Evolutionary conservation across 2,888 invertebrate genomes (phyloP).

Genomic region (Morpho deidamia): DNA sequence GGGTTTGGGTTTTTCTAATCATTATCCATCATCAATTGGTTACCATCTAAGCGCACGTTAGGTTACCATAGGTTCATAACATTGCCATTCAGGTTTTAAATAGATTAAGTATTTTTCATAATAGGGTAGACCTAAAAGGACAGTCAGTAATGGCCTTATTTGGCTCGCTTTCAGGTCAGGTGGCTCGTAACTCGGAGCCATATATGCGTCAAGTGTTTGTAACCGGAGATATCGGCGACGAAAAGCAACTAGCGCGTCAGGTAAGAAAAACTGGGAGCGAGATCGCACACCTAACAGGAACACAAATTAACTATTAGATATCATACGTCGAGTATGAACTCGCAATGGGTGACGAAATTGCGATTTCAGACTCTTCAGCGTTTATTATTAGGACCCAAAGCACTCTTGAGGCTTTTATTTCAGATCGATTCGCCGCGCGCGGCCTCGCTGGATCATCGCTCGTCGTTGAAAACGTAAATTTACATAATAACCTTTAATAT

Average conservation of each 20-base stretch:
- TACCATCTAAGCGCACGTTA: conserved; percentile 14
- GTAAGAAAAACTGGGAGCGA: conserved; percentile 62
- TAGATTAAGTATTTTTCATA: conserved; percentile 9
- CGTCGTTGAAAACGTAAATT: conserved; percentile 62
- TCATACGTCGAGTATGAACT: conserved; percentile 51
- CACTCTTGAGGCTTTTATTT: conserved; percentile 61
- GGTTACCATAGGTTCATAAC: too few species aligned
- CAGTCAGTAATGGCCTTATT: conserved; percentile 57
- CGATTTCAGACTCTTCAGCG: conserved; percentile 52
- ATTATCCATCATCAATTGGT: conserved; percentile 10
- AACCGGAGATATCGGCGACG: conserved; percentile 81
- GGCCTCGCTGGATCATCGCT: conserved; percentile 43
- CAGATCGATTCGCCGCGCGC: conserved; percentile 56
- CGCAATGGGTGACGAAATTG: conserved; percentile 41
- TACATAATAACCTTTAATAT: conserved; percentile 32
- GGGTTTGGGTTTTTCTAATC: conserved; percentile 12
- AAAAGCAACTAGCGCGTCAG: conserved; percentile 81
- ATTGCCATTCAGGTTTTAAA: conserved; percentile 5
- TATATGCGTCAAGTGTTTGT: conserved; percentile 96
- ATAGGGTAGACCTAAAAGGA: conserved; percentile 27
- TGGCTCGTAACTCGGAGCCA: conserved; percentile 96
- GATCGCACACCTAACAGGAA: conserved; percentile 5
- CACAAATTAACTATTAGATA: conserved; percentile 4
- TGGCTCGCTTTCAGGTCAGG: conserved; percentile 81
- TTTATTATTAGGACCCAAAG: conserved; percentile 41